Percentiles rank a stretch among this genome's conserved stretches.
Conservation (phyloP, 2,888 invertebrate genomes). For the Ichneumoninae sp. region DNA sequence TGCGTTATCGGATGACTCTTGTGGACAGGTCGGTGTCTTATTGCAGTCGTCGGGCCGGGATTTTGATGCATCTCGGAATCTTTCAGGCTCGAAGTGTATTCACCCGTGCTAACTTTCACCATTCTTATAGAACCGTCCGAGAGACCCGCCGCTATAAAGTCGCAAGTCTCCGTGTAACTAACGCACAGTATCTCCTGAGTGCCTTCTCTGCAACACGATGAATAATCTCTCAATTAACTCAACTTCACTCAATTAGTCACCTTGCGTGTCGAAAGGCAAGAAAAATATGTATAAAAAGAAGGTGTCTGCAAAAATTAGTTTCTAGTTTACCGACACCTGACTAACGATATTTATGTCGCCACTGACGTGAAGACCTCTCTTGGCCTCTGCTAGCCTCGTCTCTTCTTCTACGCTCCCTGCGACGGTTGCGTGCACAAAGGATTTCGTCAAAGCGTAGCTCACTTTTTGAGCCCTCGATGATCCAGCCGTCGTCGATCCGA, state of each 20-base stretch:
- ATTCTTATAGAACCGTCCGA: constrained; percentile 87
- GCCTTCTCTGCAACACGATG: constrained; percentile 83
- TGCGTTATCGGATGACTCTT: constrained; percentile 87
- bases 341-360: constrained; percentile 64
- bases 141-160: constrained; percentile 87
- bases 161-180: constrained; percentile 87
- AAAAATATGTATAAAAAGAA: not conserved
- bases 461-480: constrained; percentile 38
- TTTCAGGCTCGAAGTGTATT: constrained; percentile 84
- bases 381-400: constrained; percentile 27
- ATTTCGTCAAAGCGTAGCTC: constrained; percentile 56
- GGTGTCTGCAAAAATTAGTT: not conserved
- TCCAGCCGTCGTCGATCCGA: not conserved
- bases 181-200: constrained; percentile 86
- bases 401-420: constrained; percentile 42
- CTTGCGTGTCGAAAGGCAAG: not conserved
- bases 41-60: constrained; percentile 86
- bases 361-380: constrained; percentile 49
- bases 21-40: constrained; percentile 87
- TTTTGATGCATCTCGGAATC: constrained; percentile 86
- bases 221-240: not conserved
- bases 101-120: constrained; percentile 85
- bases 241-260: not conserved
- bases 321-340: constrained; percentile 62
- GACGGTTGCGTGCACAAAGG: constrained; percentile 36